Base-by-base conservation (phyloP, 2,888 invertebrate genomes). In the Schizaphis graminum region DNA sequence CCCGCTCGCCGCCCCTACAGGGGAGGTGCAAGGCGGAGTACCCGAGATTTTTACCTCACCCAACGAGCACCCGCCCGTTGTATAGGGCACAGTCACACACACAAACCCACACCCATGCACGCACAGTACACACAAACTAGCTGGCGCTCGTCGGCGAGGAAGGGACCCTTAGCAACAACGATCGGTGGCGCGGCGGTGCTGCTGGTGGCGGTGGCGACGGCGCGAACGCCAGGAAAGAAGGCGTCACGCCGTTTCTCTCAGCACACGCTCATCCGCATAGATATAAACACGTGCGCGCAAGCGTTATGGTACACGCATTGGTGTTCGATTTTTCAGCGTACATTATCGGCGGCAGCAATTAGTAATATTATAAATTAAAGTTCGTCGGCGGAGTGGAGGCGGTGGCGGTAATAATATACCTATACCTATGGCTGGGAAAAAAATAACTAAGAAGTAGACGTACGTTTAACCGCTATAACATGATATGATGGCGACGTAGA, bases 161-260 rank as follows among this genome's bases (percentile, higher is more conserved):
- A 61, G 49, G 61, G 92, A 28, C 61, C 87, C 92, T 87, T 92
- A 92, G 92, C 92, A 92, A 92, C 92, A 92, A 92, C 92, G 92
- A 92, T 92, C 92, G 91, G 61, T 13, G 91, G 85, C 61, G 86
- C 57, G 89, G 89, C 57, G 53, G 91, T 44, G 89, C 35, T 56
- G 89, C 61, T 56, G 44, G 89, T 57, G 88, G n/a, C 13, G 57
- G 47, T 41, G 86, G 57, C 47, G 44, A 47, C 86, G 57, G 91
- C 87, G 87, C 47, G 49, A 92, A 61, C 21, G n/a, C 47, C 92
- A 49, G 49, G 61, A 92, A 92, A 86, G 61, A 87, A 92, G 92
- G 92, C 92, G 92, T 92, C 92, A 49, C 61, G 61, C 35, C 53
- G 41, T 41, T 53, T 35, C 91, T 53, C 91, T 53, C 91, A 41